Conservation (phyloP, 2,797 vertebrate species). For the Thripadectes ignobilis region DNA sequence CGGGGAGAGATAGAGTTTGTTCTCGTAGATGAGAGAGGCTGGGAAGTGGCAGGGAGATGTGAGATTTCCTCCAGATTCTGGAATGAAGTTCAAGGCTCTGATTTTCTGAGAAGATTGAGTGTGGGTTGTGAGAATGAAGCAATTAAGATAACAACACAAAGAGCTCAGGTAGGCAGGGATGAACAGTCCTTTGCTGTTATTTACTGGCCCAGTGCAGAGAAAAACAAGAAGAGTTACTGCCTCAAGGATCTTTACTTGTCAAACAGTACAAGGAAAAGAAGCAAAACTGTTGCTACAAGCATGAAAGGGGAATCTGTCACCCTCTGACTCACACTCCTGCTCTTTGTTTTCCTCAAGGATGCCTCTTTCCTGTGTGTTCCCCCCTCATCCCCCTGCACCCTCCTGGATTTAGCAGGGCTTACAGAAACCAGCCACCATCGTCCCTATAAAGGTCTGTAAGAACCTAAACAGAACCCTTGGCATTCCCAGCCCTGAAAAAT, state of each 20-base stretch:
- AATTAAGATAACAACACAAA: slow-evolving; percentile 59
- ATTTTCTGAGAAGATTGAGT: slow-evolving; percentile 54
- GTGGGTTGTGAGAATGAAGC: slow-evolving; percentile 10
- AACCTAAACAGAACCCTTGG: neutral
- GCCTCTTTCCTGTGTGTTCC: neutral
- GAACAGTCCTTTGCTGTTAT: neutral
- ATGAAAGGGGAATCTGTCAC: neutral
- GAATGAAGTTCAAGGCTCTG: slow-evolving; percentile 70
- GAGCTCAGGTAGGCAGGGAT: neutral
- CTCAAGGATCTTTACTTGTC: neutral
- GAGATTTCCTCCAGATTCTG: slow-evolving; percentile 65
- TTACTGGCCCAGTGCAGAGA: neutral
- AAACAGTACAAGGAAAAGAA: neutral
- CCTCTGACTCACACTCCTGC: neutral
- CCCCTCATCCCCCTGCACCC: neutral
- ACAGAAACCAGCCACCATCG: neutral
- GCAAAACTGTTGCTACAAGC: neutral
- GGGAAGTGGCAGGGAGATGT: slow-evolving; percentile 21
- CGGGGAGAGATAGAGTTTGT: slow-evolving; percentile 32
- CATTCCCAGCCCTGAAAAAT: neutral
- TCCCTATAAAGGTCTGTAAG: neutral
- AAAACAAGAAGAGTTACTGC: neutral
- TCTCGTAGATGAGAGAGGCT: slow-evolving; percentile 55
- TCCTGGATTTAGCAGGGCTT: neutral
- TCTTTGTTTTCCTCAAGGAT: neutral